phyloP scores from a whole-genome alignment of 2,113 vertebrate species.

The Menura novaehollandiae region DNA sequence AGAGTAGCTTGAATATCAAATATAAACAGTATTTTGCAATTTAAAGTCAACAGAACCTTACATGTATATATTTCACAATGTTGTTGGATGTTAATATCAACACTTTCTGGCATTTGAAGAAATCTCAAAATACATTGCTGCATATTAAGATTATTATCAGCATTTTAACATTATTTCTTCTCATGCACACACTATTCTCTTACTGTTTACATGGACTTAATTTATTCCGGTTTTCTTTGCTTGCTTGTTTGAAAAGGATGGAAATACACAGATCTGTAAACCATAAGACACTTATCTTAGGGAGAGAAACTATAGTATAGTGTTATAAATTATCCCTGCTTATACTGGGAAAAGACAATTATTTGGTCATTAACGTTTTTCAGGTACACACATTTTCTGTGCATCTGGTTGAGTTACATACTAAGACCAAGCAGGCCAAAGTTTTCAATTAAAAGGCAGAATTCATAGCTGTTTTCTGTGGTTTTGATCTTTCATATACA shows the following conservation, averaged over 20 bases:
- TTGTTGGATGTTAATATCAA: background rate
- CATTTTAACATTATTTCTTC: background rate
- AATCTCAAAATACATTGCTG: background rate
- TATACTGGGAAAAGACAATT: background rate
- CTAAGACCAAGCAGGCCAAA: background rate
- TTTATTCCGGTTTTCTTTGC: background rate
- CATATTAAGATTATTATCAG: background rate
- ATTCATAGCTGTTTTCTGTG: background rate
- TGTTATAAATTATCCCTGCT: background rate
- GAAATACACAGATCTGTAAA: background rate
- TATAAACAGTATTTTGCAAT: background rate
- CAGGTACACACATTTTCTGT: background rate
- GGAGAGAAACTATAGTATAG: background rate
- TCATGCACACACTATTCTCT: background rate
- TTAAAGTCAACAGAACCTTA: background rate
- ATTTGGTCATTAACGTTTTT: background rate
- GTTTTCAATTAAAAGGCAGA: background rate
- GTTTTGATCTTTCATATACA: background rate
- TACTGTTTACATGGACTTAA: background rate
- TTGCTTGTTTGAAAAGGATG: background rate
- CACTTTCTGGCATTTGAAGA: background rate
- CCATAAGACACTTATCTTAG: background rate
- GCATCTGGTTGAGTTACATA: background rate
- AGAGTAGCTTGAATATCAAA: background rate
- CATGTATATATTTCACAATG: background rate